Base-by-base conservation (phyloP, 2,113 vertebrate genomes). In the Meles meles region DNA sequence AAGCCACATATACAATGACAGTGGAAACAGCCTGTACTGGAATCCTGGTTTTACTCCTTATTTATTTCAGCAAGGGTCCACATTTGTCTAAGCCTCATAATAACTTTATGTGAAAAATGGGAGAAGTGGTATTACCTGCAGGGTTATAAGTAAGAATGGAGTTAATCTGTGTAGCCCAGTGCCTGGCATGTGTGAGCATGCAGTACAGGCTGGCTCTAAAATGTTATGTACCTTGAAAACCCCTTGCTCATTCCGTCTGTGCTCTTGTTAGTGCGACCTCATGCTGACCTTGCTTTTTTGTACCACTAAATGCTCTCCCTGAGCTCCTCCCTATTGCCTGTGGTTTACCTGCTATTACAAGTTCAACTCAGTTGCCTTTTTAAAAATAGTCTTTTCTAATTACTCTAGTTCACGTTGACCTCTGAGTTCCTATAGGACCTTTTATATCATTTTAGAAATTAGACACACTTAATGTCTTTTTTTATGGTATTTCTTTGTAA, bases 151-250 rank as follows among this genome's bases (percentile, higher is more conserved):
- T 90, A 55, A 85, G 34, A 52, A 65, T 59, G 61, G 92, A 55
- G n/a, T 93, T 91, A 44, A 39, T 90, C 39, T 71, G 23, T 47
- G 34, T 37, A 49, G 67, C 74, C 47, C 52, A 7, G 59, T 52
- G 92, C 74, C 42, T 61, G 55, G 89, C 90, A 21, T 89, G 93
- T 74, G 67, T 86, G 87, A 93, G 92, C 97, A 85, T 2, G 47
- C 25, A 42, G 12, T 61, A 37, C 12, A 13, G 57, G 67, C 47
- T 72, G 80, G 49, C 81, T 90, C 1, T 90, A 23, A 44, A 69
- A 39, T 88, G 10, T 72, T 67, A 3, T 2, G 3, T 88, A 34
- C 39, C 93, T 71, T 59, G 31, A 34, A 81, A 18, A 89, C 72
- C 29, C 49, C 74, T 67, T 81, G 82, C 86, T 77, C 44, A 1